These are phyloP conservation scores for Actinemys pallida DNA, from an alignment of 2,113 vertebrate genomes.

Conservation along the genomic window DNA sequence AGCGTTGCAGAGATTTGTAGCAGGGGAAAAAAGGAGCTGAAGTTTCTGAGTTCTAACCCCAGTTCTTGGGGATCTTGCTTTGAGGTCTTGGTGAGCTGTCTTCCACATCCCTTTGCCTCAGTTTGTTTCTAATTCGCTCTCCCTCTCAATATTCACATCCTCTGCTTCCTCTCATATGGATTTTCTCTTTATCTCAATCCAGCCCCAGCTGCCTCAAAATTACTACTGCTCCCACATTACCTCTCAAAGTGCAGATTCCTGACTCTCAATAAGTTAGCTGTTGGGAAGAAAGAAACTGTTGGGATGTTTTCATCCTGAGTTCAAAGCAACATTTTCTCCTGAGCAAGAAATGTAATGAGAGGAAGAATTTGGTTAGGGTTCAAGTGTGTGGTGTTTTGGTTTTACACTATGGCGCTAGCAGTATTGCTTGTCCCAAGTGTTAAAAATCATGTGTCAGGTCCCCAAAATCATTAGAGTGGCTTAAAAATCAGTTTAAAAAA, in stretches of 20 bases:
- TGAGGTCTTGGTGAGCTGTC: not conserved
- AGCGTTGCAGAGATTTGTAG: not conserved
- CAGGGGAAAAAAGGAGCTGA: not conserved
- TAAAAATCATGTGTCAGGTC: not conserved
- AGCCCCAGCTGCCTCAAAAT: not conserved
- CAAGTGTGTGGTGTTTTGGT: not conserved
- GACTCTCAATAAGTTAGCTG: not conserved
- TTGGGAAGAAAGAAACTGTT: not conserved
- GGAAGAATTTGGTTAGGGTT: not conserved
- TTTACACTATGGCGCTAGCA: not conserved
- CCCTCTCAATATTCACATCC: not conserved
- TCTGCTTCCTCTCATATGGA: not conserved
- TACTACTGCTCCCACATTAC: not conserved
- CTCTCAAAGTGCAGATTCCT: not conserved
- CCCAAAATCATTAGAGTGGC: not conserved
- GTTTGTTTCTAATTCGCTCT: not conserved
- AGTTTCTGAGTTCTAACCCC: not conserved
- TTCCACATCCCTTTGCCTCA: not conserved
- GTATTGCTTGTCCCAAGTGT: not conserved
- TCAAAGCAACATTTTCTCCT: not conserved
- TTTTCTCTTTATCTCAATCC: not conserved
- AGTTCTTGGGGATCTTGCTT: not conserved
- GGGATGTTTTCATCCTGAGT: not conserved
- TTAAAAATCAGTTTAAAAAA: not conserved
- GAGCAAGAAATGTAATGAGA: not conserved